Evolutionary conservation across 2,797 vertebrate genomes (phyloP).

Genomic region (Hemibagrus guttatus): DNA sequence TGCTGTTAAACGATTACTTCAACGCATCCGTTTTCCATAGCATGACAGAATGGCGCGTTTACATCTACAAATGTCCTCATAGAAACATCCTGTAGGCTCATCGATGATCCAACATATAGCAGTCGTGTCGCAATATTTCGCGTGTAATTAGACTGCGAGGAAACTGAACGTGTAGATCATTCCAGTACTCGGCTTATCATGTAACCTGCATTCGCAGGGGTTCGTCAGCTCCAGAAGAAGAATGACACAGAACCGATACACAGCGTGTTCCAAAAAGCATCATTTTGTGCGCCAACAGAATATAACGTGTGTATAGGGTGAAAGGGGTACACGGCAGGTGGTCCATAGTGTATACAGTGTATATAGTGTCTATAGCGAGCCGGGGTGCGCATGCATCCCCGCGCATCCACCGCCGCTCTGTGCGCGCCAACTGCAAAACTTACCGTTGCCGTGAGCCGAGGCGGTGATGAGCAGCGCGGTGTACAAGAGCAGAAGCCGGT

Average conservation of each 20-base stretch:
- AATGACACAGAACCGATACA: not conserved
- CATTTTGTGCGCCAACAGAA: not conserved
- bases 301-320: not conserved
- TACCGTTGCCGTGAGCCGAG: slow-evolving; percentile 90
- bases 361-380: slow-evolving; percentile 11
- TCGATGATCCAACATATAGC: not conserved
- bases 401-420: slow-evolving; percentile 22
- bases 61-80: not conserved
- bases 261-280: not conserved
- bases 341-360: not conserved
- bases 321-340: not conserved
- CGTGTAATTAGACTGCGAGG: not conserved
- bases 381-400: slow-evolving; percentile 60
- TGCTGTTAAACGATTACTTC: slow-evolving; percentile 6
- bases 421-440: slow-evolving; percentile 71
- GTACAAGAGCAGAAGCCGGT: slow-evolving; percentile 82
- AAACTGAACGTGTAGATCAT: not conserved
- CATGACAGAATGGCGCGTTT: not conserved
- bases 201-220: not conserved
- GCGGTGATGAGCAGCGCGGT: slow-evolving; percentile 86
- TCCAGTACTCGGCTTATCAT: not conserved
- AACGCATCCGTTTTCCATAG: not conserved
- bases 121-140: slow-evolving; percentile 12
- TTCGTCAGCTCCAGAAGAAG: not conserved
- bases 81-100: not conserved